Evolutionary conservation across 2,113 vertebrate species (phyloP), one percentile per base, ranked within the genome.

Genomic region (Ophthalmolycus amberensis): DNA sequence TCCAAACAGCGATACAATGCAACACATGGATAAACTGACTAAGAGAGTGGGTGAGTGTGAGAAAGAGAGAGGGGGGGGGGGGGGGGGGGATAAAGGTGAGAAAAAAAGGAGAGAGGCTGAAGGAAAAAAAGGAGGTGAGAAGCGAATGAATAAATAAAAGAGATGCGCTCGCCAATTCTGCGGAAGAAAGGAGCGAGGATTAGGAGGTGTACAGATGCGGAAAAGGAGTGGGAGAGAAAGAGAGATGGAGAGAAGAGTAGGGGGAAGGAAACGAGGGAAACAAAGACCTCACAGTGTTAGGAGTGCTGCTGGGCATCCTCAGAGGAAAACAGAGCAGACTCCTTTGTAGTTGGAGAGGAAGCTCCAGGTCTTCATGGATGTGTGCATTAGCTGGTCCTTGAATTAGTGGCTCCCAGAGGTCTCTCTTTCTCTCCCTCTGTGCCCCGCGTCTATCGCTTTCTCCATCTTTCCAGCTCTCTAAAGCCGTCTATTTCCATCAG

Each of bases 251-350:
- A 69, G 73, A 64, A 68, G 52, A 70, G 63, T 46, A 25, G 65
- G 79, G 78, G 63, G 58, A 25, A 64, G 84, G 60, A 69, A 78
- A 65, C 27, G 70, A 79, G 77, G 38, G 87, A 90, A 85, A 91
- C 90, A 91, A 88, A 92, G 89, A 90, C 89, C 89, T 86, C 93
- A 89, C 90, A 89, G 89, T 84, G 90, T 77, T 84, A 7, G 82
- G 86, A 90, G 90, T 71, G 93, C 91, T 92, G 85, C 88, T 83
- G 90, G 89, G 86, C 86, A 80, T 91, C 91, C 90, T 93, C 85
- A 71, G 82, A 91, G 93, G 90, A 88, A 77, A 90, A 84, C 76
- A 75, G 79, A 87, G 85, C 80, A 71, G 81, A 80, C 79, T 87
- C 78, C 91, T 93, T 92, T 92, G 89, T 92, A 89, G 89, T 90